A percentile compares a stretch with the other conserved stretches of the same genome.
phyloP scores from a whole-genome alignment of 2,797 vertebrate genomes.

The Acanthopagrus latus region DNA sequence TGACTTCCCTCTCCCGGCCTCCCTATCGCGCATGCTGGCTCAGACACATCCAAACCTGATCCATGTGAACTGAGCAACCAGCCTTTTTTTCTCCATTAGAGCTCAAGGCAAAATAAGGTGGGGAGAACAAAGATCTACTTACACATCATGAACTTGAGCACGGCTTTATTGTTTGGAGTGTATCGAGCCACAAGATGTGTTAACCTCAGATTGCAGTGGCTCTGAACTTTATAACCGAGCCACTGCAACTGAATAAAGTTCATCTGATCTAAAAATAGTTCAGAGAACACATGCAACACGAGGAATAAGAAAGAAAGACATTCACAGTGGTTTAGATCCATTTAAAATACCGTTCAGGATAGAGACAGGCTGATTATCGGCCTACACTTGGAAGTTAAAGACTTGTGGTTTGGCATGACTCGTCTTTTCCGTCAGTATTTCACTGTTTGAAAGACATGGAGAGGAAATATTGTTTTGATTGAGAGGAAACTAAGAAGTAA shows the following conservation, averaged over 20 bases:
- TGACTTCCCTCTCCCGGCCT: slow-evolving; percentile 43
- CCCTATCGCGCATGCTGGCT: slow-evolving; percentile 50
- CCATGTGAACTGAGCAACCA: slow-evolving; percentile 41
- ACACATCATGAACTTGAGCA: slow-evolving; percentile 30
- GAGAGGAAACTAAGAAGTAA: no score
- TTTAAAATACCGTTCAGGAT: slow-evolving; percentile 6
- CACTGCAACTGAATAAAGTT: slow-evolving; percentile 11
- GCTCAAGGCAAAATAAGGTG: slow-evolving; percentile 43
- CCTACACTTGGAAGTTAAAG: no score
- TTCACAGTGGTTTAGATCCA: neutral
- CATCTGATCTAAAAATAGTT: slow-evolving; percentile 17
- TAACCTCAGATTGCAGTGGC: neutral
- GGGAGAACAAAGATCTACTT: slow-evolving; percentile 44
- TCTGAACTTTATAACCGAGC: slow-evolving; percentile 4
- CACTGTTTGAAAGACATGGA: no score
- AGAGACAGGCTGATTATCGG: no score
- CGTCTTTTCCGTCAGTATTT: no score
- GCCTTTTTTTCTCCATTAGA: slow-evolving; percentile 2
- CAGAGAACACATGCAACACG: neutral
- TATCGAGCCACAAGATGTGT: slow-evolving; percentile 1
- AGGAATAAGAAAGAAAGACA: slow-evolving; percentile 13
- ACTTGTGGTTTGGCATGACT: no score
- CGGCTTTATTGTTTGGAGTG: slow-evolving; percentile 20
- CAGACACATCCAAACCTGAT: slow-evolving; percentile 53
- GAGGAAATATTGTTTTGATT: no score